Percentiles rank a stretch among this genome's conserved stretches.
Conservation (phyloP, 2,888 invertebrate species). For the Mimachlamys varia region DNA sequence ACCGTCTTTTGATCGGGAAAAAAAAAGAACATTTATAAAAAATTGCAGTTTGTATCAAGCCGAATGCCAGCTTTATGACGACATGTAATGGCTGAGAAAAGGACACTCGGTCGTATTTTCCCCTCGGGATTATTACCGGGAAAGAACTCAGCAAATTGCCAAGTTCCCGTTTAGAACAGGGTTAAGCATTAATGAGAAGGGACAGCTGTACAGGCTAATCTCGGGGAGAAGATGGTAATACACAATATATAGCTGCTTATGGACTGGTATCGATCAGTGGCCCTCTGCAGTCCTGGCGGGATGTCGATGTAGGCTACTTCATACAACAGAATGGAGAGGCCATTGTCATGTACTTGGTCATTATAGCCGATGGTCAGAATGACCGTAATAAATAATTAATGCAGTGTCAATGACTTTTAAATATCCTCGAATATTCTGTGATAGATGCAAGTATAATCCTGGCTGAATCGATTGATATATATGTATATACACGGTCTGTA, state of each 20-base stretch:
- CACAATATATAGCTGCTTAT: background rate
- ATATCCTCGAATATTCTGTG: background rate
- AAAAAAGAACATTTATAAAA: too few species aligned
- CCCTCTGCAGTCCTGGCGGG: background rate
- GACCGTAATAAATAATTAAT: slow-evolving; percentile 6
- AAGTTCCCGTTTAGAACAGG: background rate
- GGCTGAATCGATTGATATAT: background rate
- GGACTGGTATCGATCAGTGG: background rate
- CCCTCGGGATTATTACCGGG: too few species aligned
- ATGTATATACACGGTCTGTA: background rate
- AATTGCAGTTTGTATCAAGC: too few species aligned
- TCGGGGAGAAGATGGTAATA: background rate
- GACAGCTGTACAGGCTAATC: background rate
- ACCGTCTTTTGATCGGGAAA: background rate
- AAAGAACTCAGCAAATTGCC: background rate
- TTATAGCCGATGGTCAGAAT: slow-evolving; percentile 18
- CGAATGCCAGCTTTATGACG: background rate
- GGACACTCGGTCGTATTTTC: background rate
- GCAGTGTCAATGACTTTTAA: background rate
- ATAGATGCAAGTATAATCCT: background rate
- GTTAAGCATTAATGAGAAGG: background rate
- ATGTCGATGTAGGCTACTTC: background rate
- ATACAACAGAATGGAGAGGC: background rate
- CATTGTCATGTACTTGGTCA: background rate
- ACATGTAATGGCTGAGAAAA: background rate